A percentile compares a stretch with the other conserved stretches of the same genome.
Conservation (phyloP, 2,888 invertebrate genomes). For the Microdon myrmicae region DNA sequence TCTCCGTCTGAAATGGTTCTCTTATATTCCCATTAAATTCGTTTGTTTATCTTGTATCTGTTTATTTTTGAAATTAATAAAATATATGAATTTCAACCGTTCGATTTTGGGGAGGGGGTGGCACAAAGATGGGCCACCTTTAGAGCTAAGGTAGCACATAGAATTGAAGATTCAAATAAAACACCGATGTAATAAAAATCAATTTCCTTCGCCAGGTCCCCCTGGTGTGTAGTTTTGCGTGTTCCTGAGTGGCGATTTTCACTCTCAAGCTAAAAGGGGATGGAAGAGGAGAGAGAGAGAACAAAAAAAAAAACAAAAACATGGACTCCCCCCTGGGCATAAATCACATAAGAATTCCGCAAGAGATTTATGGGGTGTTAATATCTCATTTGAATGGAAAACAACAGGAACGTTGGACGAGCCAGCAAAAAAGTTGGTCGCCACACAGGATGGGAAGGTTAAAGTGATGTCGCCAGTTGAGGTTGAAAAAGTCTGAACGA, state of each 20-base stretch:
- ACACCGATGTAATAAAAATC: conserved; percentile 43
- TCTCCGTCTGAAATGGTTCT: conserved; percentile 38
- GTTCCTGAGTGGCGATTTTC: no score
- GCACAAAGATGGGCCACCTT: no score
- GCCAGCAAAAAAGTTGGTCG: conserved; percentile 14
- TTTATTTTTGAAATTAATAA: conserved; percentile 48
- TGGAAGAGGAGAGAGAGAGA: no score
- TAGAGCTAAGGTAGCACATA: no score
- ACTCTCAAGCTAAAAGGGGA: no score
- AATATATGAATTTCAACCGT: conserved; percentile 14
- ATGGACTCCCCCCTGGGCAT: conserved; percentile 38
- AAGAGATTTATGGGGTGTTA: conserved; percentile 51
- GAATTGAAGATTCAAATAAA: not conserved
- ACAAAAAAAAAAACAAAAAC: conserved; percentile 6
- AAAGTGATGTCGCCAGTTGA: no score
- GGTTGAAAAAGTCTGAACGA: not conserved
- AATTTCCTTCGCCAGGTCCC: conserved; percentile 31
- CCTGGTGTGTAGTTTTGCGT: conserved; percentile 27
- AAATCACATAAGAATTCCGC: conserved; percentile 48
- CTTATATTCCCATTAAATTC: conserved; percentile 5
- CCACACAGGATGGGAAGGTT: not conserved
- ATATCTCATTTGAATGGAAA: conserved; percentile 47
- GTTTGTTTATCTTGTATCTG: conserved; percentile 43
- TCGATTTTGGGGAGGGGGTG: not conserved
- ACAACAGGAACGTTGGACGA: no score